Base-by-base conservation (phyloP, 2,888 invertebrate genomes). In the Pyrrhia umbra region DNA sequence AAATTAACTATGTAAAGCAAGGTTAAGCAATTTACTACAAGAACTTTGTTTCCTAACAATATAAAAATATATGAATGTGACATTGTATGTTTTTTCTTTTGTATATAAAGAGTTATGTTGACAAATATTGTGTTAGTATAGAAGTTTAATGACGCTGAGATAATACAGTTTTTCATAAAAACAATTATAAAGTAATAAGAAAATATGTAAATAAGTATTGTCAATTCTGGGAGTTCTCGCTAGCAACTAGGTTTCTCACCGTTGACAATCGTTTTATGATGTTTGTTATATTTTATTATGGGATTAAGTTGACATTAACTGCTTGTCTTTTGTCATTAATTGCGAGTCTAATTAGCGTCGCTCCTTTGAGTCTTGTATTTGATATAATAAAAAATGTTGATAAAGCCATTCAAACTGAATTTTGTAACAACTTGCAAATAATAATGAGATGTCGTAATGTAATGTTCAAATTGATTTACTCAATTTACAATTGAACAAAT, bases 191-290 rank as follows among this genome's bases (percentile, higher is more conserved):
- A 49, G 42, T 49, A 25, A 42, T 25, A 23, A 21, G 16, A 25
- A n/a, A 45, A 39, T 20, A 25, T 23, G 18, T 20, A 21, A n/a
- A 15, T 39, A 34, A 25, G 9, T 50, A 18, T 18, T 13, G 54
- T 47, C 8, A 51, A 30, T 20, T 40, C 9, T 57, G 62, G n/a
- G 52, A 62, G 15, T 9, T 34, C 15, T 56, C 18, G 18, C 18
- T 47, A 18, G 15, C 20, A 30, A 0, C 3, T 21, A 47, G 6
- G 18, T 5, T 58, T 52, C 61, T 6, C 75, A 56, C 47, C 40
- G 20, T 34, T 61, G 43, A 61, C 43, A 74, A 30, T 71, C 2
- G 9, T 57, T 68, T 63, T 56, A 56, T 42, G n/a, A n/a, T 37
- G 30, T 52, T 60, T 68, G 37, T 55, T 54, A 47, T 1, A 3